These are phyloP conservation scores for Tenebrio molitor DNA, from an alignment of 1,140 invertebrate genomes.

Conservation along the genomic window DNA sequence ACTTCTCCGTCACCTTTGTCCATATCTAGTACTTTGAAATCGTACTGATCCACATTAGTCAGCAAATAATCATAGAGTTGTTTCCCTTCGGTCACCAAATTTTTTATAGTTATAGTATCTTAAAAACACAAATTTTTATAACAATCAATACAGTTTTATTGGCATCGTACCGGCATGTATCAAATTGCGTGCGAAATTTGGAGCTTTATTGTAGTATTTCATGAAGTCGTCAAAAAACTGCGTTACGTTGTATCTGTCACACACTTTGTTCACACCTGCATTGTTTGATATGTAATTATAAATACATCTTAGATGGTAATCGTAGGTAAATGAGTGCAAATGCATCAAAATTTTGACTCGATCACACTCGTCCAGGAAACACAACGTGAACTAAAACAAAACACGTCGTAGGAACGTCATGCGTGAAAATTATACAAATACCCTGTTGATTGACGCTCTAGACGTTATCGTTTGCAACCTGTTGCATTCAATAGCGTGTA, in stretches of 20 bases:
- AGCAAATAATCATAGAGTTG: slow-evolving; percentile 83
- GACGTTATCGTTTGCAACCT: slow-evolving; percentile 72
- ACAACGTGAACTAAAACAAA: slow-evolving; percentile 73
- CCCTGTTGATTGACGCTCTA: slow-evolving; percentile 71
- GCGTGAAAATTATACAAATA: slow-evolving; percentile 55
- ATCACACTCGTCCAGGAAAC: slow-evolving; percentile 85
- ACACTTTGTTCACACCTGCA: slow-evolving; percentile 71
- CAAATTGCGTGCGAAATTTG: slow-evolving; percentile 86
- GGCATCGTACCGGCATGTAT: slow-evolving; percentile 76
- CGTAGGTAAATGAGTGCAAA: slow-evolving; percentile 90
- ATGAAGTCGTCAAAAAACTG: slow-evolving; percentile 87
- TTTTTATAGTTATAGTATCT: slow-evolving; percentile 74
- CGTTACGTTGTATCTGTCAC: slow-evolving; percentile 81
- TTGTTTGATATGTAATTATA: slow-evolving; percentile 78
- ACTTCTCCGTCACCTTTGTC: slow-evolving; percentile 66
- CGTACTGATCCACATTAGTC: slow-evolving; percentile 78
- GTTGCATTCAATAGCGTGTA: slow-evolving; percentile 79
- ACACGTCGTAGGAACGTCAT: slow-evolving; percentile 39
- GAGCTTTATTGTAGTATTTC: slow-evolving; percentile 87
- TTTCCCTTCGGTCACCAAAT: slow-evolving; percentile 75
- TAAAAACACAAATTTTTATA: slow-evolving; percentile 56
- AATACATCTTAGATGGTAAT: slow-evolving; percentile 85
- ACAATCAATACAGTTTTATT: slow-evolving; percentile 16
- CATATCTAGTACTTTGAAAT: slow-evolving; percentile 80
- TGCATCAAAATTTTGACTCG: slow-evolving; percentile 82